These are phyloP conservation scores for Philotrypesis tridentata DNA, from an alignment of 1,140 invertebrate species.

Conservation along the genomic window DNA sequence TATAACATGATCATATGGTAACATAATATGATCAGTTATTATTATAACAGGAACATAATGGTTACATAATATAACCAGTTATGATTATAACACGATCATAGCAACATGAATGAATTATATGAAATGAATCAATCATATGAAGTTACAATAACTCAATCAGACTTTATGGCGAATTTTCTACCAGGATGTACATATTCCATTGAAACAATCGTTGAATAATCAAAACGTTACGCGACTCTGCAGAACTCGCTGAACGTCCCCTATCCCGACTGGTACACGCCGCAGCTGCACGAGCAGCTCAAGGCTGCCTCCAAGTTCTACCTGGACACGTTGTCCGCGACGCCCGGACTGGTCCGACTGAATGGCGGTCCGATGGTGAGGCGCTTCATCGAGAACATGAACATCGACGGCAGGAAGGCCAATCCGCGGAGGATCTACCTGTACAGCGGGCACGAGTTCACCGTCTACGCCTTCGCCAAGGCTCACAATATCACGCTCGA, in stretches of 20 bases:
- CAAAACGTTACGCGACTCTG: no score
- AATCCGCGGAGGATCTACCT: conserved; percentile 25
- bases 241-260: not conserved
- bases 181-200: no score
- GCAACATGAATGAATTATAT: no score
- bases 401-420: not conserved
- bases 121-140: no score
- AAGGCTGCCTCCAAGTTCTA: not conserved
- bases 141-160: no score
- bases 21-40: no score
- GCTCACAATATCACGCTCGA: not conserved
- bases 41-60: no score
- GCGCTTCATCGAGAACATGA: conserved; percentile 18
- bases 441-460: conserved; percentile 40
- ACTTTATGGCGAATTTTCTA: no score
- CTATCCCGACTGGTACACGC: conserved; percentile 24
- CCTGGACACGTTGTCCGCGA: conserved; percentile 22
- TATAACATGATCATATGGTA: no score
- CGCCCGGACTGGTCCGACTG: not conserved
- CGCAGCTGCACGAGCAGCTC: not conserved
- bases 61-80: no score
- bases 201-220: no score
- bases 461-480: conserved; percentile 25
- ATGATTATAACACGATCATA: no score
- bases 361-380: conserved; percentile 5